Conservation (phyloP, 2,888 invertebrate species). For the Idaea straminata region DNA sequence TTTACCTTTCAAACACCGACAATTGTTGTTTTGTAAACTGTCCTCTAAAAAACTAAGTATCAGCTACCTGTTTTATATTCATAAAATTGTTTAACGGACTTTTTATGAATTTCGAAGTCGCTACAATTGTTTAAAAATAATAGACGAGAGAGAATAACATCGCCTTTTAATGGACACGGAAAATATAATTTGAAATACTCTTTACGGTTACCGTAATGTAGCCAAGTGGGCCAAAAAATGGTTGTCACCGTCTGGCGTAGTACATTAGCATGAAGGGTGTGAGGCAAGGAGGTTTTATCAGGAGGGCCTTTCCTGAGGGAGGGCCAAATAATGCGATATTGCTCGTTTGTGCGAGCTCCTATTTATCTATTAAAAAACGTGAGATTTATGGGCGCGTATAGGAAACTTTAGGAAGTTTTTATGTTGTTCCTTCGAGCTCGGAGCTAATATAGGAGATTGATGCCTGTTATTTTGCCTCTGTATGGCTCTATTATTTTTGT, state of each 20-base stretch:
- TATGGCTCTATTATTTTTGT: slow-evolving; percentile 37
- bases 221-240: slow-evolving; percentile 80
- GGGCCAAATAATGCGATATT: slow-evolving; percentile 80
- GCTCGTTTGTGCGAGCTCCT: slow-evolving; percentile 79
- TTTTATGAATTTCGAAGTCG: slow-evolving; percentile 24
- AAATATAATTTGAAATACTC: slow-evolving; percentile 79
- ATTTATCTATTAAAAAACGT: slow-evolving; percentile 80
- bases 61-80: slow-evolving; percentile 60
- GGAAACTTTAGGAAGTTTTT: slow-evolving; percentile 75
- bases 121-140: slow-evolving; percentile 55
- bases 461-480: slow-evolving; percentile 62
- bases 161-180: slow-evolving; percentile 76
- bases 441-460: slow-evolving; percentile 74
- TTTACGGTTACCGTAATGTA: slow-evolving; percentile 76
- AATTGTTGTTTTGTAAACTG: slow-evolving; percentile 66
- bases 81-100: slow-evolving; percentile 34
- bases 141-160: slow-evolving; percentile 59
- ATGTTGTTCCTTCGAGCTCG: slow-evolving; percentile 66
- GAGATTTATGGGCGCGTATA: slow-evolving; percentile 73
- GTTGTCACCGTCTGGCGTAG: slow-evolving; percentile 79
- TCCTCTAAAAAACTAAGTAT: slow-evolving; percentile 45
- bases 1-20: slow-evolving; percentile 58
- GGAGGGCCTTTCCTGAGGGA: slow-evolving; percentile 79
- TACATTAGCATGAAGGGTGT: slow-evolving; percentile 79
- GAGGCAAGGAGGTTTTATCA: slow-evolving; percentile 78